Base-by-base conservation (phyloP, 2,113 vertebrate genomes). In the Silurus glanis region DNA sequence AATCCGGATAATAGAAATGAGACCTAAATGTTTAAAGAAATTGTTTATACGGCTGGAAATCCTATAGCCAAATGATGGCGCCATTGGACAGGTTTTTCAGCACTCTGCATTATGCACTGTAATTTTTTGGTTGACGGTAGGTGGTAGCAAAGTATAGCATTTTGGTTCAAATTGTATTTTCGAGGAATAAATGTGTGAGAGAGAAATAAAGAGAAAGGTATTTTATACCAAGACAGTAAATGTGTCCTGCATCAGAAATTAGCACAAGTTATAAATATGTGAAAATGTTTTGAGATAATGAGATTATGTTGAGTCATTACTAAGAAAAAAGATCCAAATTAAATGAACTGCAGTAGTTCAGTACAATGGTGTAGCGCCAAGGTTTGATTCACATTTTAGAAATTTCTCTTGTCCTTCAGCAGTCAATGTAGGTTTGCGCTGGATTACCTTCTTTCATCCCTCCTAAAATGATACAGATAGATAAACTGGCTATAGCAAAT, bases 51-150 rank as follows among this genome's bases (percentile, higher is more conserved):
- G 45, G 6, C 17, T 23, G 21, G 64, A 85, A 76, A 47, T 74
- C 3, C 49, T 55, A 17, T 23, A 3, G 5, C 86, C 92, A 86
- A 88, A 88, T 91, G 92, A 89, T 90, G 89, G 89, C 55, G 12
- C 0, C 0, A 74, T 87, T 85, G 85, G 69, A 37, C 66, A 75
- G 28, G 19, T 61, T 61, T 87, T 80, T 49, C 8, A 9, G 7
- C 10, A 62, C 2, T 82, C 7, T 23, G 16, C 9, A 13, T 6
- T 10, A 12, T 25, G 45, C 4, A 37, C 2, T 55, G 58, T 66
- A 56, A 58, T 83, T 5, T 12, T 2, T 21, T 66, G 4, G 3
- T 86, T 0, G 25, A 8, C 80, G 66, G 67, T 49, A 82, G 85
- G 69, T 7, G 85, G 69, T 69, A 83, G 47, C 49, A 66, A 71